phyloP scores from a whole-genome alignment of 2,888 invertebrate species.

The Hartigia nigra region DNA sequence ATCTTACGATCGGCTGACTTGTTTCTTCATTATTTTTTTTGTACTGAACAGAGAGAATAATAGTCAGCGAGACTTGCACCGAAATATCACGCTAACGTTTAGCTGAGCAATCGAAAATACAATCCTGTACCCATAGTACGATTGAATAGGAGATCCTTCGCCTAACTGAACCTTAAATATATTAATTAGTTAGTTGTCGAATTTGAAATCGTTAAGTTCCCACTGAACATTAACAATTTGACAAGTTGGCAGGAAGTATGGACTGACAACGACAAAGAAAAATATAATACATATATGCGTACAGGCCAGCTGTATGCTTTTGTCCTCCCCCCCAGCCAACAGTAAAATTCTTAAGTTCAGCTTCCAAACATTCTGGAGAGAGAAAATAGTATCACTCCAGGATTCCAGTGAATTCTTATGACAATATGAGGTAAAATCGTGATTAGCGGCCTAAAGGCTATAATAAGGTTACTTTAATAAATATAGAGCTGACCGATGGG shows the following conservation, averaged over 20 bases:
- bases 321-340: neutral
- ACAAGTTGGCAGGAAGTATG: neutral
- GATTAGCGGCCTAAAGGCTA: neutral
- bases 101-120: neutral
- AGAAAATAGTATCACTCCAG: neutral
- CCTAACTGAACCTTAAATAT: neutral
- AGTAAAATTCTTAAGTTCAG: neutral
- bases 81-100: neutral
- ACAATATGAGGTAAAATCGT: slow-evolving; percentile 5
- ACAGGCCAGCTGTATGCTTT: neutral
- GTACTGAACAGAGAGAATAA: neutral
- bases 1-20: neutral
- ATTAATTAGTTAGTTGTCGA: neutral
- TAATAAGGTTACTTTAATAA: neutral
- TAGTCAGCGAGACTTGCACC: neutral
- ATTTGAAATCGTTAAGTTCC: neutral
- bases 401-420: neutral
- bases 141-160: neutral
- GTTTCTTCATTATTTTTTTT: neutral
- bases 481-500: neutral
- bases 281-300: neutral
- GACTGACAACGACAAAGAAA: neutral
- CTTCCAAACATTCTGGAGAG: neutral
- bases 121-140: neutral
- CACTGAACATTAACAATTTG: neutral